Base-by-base conservation (phyloP, 1,140 invertebrate genomes). In the Pseudomyrmex flavicornis region DNA sequence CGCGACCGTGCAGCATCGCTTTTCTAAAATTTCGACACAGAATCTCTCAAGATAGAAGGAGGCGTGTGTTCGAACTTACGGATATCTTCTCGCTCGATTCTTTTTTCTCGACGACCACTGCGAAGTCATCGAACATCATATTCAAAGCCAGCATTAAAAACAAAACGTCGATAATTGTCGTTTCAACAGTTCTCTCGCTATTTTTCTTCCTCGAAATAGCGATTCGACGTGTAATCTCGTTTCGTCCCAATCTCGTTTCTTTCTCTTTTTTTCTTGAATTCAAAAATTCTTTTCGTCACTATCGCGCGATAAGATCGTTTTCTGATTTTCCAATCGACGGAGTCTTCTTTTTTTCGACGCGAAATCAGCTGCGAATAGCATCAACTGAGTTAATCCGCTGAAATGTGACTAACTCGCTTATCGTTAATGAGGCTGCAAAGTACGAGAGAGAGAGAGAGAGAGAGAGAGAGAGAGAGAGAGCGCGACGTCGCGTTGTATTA, bases 351-450 rank as follows among this genome's bases (percentile, higher is more conserved):
- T 59, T 59, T 59, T 69, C 63, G 26, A 62, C 63, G 65, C 72
- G 65, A 70, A 35, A 63, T 80, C 66, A 70, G n/a, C 54, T 46
- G 76, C 44, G 66, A n/a, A 70, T 61, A 46, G 12, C 22, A 26
- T 80, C 35, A 72, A 72, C 66, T 44, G 56, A n/a, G 15, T 80
- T 80, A 80, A 80, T 59, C 59, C 35, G 76, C 76, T 80, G 48
- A 79, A 79, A 79, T 52, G 62, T 44, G 74, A 62, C 62, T 76
- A 77, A 58, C 82, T 83, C 66, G 82, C 77, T 83, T 56, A 83
- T 76, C 73, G 61, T 44, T 79, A 79, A 77, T 80, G 76, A 72
- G 66, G 44, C 56, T 59, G 76, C 52, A 80, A 80, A 50, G 66
- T 70, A 80, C 52, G 54, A 48, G 76, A 70, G 35, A 35, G 35